phyloP scores from a whole-genome alignment of 2,888 invertebrate species.

The Epistrophe grossulariae region DNA sequence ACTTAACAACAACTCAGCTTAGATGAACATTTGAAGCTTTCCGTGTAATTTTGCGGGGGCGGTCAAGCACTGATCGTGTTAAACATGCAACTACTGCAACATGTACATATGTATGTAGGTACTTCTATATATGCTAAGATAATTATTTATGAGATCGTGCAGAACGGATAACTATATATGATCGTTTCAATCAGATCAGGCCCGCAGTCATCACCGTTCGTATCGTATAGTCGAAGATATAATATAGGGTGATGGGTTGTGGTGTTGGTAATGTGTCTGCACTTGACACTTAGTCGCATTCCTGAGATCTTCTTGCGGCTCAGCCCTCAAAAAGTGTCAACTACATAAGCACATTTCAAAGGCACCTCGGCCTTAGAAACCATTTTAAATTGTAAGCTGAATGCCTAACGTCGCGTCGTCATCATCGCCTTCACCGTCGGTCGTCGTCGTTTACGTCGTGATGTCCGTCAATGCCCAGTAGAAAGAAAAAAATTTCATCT shows the following conservation, averaged over 20 bases:
- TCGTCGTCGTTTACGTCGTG: background rate
- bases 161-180: constrained; percentile 65
- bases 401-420: background rate
- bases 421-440: background rate
- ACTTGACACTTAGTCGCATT: constrained; percentile 73
- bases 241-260: constrained; percentile 38
- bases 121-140: constrained; percentile 33
- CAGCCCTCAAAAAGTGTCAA: constrained; percentile 50
- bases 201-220: background rate
- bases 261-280: constrained; percentile 55
- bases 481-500: constrained; percentile 40
- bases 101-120: background rate
- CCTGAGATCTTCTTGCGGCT: constrained; percentile 39
- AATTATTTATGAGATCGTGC: constrained; percentile 68
- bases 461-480: constrained; percentile 20
- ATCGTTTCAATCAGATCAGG: constrained; percentile 60
- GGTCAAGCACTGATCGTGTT: constrained; percentile 40
- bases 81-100: constrained; percentile 21
- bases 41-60: constrained; percentile 41
- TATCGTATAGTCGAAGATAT: background rate
- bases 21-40: constrained; percentile 36
- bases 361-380: constrained; percentile 41
- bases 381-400: constrained; percentile 59
- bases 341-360: constrained; percentile 44
- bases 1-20: constrained; percentile 21